These are phyloP conservation scores for Podiceps cristatus DNA, from an alignment of 2,113 vertebrate species.

Conservation along the genomic window DNA sequence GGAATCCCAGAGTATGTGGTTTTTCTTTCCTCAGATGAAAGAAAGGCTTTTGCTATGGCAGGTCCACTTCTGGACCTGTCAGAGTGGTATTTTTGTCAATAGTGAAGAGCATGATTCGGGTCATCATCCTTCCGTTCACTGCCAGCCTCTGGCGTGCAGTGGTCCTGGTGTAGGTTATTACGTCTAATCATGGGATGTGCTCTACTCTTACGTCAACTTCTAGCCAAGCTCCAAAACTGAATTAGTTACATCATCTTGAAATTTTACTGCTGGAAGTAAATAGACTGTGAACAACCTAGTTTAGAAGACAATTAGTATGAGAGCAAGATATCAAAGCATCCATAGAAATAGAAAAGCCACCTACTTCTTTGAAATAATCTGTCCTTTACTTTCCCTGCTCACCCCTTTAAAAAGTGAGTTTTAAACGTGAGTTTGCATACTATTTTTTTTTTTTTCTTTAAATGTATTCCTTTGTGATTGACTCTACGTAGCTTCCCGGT, in stretches of 20 bases:
- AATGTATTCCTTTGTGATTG: not conserved
- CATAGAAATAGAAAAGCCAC: not conserved
- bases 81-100: not conserved
- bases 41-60: not conserved
- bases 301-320: not conserved
- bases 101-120: not conserved
- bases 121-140: not conserved
- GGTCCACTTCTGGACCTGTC: not conserved
- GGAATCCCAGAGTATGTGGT: not conserved
- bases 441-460: constrained; percentile 14
- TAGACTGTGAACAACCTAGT: not conserved
- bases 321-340: not conserved
- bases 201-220: not conserved
- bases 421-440: not conserved
- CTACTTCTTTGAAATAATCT: not conserved
- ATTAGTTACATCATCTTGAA: not conserved
- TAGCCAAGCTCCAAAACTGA: not conserved
- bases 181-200: not conserved
- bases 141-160: not conserved
- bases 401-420: not conserved
- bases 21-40: not conserved
- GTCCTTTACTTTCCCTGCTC: not conserved
- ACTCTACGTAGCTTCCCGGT: not conserved
- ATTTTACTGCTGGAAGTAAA: constrained; percentile 1
- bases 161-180: not conserved